These are phyloP conservation scores for Cyphomyrus plagiostoma DNA, from an alignment of 2,113 vertebrate genomes.

Conservation along the genomic window DNA sequence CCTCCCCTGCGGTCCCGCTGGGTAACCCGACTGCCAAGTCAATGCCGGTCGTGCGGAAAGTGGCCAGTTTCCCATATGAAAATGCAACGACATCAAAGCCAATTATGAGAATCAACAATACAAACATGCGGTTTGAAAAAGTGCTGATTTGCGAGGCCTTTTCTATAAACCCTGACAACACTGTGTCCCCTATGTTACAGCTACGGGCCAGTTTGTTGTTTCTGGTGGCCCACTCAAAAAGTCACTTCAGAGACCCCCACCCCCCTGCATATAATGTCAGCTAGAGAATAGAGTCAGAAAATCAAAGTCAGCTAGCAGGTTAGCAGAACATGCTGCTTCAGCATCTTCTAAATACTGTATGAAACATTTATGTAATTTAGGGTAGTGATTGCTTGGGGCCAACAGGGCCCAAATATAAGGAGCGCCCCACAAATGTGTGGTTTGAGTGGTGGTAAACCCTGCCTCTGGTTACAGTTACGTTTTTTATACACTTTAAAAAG, in stretches of 20 bases:
- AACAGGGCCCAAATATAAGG: background rate
- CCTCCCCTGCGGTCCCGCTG: constrained; percentile 26
- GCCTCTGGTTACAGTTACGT: background rate
- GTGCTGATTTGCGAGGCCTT: background rate
- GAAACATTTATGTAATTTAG: background rate
- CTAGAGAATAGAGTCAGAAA: background rate
- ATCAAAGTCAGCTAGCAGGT: background rate
- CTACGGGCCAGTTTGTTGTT: background rate
- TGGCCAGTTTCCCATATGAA: constrained; percentile 28
- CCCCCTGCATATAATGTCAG: background rate
- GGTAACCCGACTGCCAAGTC: constrained; percentile 41
- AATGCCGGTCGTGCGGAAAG: constrained; percentile 46
- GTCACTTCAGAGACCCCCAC: background rate
- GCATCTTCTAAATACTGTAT: background rate
- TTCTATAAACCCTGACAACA: background rate
- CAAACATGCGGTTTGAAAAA: background rate
- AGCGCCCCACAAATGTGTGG: background rate
- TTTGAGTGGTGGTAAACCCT: background rate
- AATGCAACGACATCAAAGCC: background rate
- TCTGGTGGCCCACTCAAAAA: background rate
- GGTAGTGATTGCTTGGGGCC: background rate
- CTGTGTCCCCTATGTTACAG: background rate
- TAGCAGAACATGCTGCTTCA: background rate
- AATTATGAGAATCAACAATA: background rate
- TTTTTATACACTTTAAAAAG: background rate